These are phyloP conservation scores for Drosophila stalkeri DNA, from an alignment of 2,888 invertebrate species.

Conservation along the genomic window DNA sequence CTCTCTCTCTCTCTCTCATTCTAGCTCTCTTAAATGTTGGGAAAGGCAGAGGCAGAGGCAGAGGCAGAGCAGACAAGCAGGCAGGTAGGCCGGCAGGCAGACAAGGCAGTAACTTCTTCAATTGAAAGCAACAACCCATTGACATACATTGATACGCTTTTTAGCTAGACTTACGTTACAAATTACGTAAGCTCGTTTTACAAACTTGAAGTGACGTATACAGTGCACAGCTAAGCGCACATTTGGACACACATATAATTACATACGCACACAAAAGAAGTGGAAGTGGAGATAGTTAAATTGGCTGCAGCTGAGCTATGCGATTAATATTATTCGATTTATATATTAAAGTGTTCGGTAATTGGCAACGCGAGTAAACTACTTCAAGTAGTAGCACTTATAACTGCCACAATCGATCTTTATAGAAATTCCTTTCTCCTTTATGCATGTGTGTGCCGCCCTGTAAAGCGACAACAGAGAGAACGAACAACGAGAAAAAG, in stretches of 20 bases:
- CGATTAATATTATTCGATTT: constrained; percentile 3
- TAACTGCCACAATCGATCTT: not conserved
- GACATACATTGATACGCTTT: constrained; percentile 74
- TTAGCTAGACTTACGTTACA: constrained; percentile 44
- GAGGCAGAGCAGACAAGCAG: not conserved
- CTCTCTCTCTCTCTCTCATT: too few relatives aligned
- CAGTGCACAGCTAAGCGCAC: not conserved
- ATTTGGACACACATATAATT: too few relatives aligned
- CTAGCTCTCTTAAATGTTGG: constrained; percentile 23
- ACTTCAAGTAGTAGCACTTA: not conserved
- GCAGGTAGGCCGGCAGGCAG: constrained; percentile 13
- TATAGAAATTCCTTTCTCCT: not conserved
- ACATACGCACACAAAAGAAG: too few relatives aligned
- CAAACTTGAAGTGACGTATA: constrained; percentile 19
- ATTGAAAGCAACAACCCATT: constrained; percentile 73
- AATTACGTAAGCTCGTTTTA: constrained; percentile 10
- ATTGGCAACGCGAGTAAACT: not conserved
- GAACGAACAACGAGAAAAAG: too few relatives aligned
- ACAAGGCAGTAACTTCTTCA: constrained; percentile 32
- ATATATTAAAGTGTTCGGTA: not conserved
- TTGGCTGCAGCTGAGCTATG: not conserved
- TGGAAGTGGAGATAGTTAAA: not conserved
- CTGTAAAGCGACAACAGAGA: not conserved
- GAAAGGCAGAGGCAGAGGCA: too few relatives aligned
- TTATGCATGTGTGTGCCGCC: not conserved